phyloP scores from a whole-genome alignment of 2,888 invertebrate species.

The Rotaria sp. region DNA sequence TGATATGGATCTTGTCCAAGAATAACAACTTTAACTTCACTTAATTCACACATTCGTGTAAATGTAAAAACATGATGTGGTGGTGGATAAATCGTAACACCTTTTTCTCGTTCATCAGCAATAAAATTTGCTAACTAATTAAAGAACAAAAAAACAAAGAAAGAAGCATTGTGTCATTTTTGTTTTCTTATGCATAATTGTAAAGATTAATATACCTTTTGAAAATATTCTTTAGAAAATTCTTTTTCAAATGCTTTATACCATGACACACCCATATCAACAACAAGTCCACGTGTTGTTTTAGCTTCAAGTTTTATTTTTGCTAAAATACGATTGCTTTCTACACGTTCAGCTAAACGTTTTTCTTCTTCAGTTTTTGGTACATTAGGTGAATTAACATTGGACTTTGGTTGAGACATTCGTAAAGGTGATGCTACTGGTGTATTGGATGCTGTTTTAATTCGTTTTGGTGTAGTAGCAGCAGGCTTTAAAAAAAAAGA shows the following conservation, averaged over 20 bases:
- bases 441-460: conserved; percentile 1
- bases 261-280: neutral
- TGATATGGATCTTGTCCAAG: conserved; percentile 32
- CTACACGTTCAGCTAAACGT: neutral
- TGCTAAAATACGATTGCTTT: neutral
- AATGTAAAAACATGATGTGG: neutral
- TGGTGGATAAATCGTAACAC: neutral
- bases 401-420: neutral
- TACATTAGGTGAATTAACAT: neutral
- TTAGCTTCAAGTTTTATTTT: neutral
- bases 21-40: conserved; percentile 26
- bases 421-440: neutral
- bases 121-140: neutral
- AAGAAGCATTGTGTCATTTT: no score
- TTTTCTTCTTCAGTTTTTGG: neutral
- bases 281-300: neutral
- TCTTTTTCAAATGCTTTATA: conserved; percentile 1
- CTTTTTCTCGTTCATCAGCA: neutral
- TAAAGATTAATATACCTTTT: neutral
- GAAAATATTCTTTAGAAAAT: conserved; percentile 25
- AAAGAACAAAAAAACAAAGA: neutral
- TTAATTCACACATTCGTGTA: neutral
- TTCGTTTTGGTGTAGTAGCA: neutral
- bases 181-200: neutral
- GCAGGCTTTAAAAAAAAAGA: neutral